Percentiles rank a stretch among this genome's conserved stretches.
phyloP scores from a whole-genome alignment of 2,113 vertebrate species.

The Oryzias curvinotus region DNA sequence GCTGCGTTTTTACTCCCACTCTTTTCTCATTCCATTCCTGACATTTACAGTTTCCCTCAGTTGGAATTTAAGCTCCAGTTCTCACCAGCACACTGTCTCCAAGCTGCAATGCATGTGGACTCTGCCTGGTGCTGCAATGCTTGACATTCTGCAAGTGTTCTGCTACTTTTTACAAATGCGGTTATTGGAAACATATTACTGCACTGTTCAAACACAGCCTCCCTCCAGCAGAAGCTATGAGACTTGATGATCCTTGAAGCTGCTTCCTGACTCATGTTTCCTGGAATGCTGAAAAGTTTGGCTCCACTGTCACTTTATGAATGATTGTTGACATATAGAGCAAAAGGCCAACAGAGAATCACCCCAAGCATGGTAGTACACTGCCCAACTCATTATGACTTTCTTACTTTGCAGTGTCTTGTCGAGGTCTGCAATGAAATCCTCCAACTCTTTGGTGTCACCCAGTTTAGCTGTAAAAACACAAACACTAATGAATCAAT shows the following conservation, averaged over 20 bases:
- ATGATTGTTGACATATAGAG: slow-evolving; percentile 25
- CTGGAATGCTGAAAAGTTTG: slow-evolving; percentile 24
- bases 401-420: slow-evolving; percentile 93
- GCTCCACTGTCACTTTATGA: slow-evolving; percentile 27
- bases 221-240: too few species aligned
- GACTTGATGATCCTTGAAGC: too few species aligned
- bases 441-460: slow-evolving; percentile 97
- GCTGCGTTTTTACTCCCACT: slow-evolving; percentile 10
- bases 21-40: slow-evolving; percentile 22
- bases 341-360: slow-evolving; percentile 9
- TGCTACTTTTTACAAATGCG: too few species aligned
- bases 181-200: too few species aligned
- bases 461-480: slow-evolving; percentile 88
- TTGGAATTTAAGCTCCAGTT: slow-evolving; percentile 24
- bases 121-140: too few species aligned
- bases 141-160: too few species aligned
- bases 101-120: slow-evolving; percentile 34
- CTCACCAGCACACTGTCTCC: slow-evolving; percentile 42
- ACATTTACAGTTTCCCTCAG: slow-evolving; percentile 28
- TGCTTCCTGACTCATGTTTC: not conserved
- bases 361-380: slow-evolving; percentile 7
- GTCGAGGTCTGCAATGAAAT: slow-evolving; percentile 97
- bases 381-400: slow-evolving; percentile 30
- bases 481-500: not conserved
- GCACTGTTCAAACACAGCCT: too few species aligned